A percentile compares a stretch with the other conserved stretches of the same genome.
These are phyloP conservation scores for Henicopernis longicauda DNA, from an alignment of 2,113 vertebrate species.

Conservation along the genomic window DNA sequence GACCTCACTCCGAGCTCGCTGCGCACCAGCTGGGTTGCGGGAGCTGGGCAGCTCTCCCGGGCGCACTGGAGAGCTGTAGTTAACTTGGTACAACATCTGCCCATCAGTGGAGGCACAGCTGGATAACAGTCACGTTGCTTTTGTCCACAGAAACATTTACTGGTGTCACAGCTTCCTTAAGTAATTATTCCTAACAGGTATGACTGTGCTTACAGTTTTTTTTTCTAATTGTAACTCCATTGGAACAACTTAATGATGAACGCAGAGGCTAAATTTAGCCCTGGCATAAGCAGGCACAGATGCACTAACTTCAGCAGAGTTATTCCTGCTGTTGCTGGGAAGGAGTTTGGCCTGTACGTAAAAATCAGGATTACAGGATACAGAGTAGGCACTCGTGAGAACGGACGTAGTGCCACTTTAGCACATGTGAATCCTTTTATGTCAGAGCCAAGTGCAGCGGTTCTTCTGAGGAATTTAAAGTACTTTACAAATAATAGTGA, in stretches of 20 bases:
- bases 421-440: background rate
- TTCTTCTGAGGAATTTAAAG: background rate
- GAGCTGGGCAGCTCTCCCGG: background rate
- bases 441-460: background rate
- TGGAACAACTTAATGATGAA: background rate
- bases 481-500: background rate
- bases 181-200: background rate
- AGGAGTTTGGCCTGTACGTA: background rate
- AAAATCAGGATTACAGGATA: background rate
- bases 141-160: background rate
- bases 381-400: background rate
- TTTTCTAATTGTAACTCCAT: background rate
- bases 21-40: rapidly evolving
- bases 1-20: background rate
- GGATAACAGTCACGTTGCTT: rapidly evolving
- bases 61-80: background rate
- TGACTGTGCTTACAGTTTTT: background rate
- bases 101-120: rapidly evolving
- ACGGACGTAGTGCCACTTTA: rapidly evolving
- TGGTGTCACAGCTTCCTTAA: background rate
- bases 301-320: background rate
- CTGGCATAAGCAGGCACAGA: background rate
- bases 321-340: background rate
- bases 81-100: too few species aligned
- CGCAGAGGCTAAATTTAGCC: background rate